A percentile compares a stretch with the other conserved stretches of the same genome.
Evolutionary conservation across 2,797 vertebrate genomes (phyloP).

Genomic region (Apodemus agrarius): DNA sequence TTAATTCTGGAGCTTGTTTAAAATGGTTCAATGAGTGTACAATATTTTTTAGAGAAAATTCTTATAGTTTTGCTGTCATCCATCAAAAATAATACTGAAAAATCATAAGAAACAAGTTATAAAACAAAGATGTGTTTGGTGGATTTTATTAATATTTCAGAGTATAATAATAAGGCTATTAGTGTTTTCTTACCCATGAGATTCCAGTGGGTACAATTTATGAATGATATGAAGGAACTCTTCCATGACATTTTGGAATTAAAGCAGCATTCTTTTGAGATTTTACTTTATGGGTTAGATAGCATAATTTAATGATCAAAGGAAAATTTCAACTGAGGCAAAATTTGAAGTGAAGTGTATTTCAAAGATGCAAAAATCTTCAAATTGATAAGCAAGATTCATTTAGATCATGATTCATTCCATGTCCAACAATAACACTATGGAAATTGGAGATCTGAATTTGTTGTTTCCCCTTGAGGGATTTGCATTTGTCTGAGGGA

Average conservation of each 20-base stretch:
- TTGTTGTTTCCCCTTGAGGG: neutral
- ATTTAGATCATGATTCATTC: neutral
- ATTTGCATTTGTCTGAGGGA: neutral
- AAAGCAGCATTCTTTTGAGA: constrained; percentile 26
- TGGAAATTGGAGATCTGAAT: neutral
- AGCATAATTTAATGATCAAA: constrained; percentile 9
- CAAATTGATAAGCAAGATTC: neutral
- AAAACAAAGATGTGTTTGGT: constrained; percentile 5
- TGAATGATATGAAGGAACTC: constrained; percentile 21
- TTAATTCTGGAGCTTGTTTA: neutral
- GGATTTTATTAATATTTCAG: neutral
- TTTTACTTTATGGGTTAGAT: neutral
- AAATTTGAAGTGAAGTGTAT: constrained; percentile 8
- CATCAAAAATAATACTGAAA: neutral
- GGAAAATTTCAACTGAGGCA: neutral
- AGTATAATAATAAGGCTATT: neutral
- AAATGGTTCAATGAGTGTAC: neutral
- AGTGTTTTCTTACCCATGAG: neutral
- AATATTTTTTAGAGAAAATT: neutral
- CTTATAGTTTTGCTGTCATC: neutral
- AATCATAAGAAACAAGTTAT: neutral
- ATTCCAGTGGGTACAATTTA: neutral
- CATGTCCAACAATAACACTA: neutral
- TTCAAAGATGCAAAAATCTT: neutral
- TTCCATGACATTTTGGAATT: neutral